Base-by-base conservation (phyloP, 2,888 invertebrate species). In the Dascillus cervinus region DNA sequence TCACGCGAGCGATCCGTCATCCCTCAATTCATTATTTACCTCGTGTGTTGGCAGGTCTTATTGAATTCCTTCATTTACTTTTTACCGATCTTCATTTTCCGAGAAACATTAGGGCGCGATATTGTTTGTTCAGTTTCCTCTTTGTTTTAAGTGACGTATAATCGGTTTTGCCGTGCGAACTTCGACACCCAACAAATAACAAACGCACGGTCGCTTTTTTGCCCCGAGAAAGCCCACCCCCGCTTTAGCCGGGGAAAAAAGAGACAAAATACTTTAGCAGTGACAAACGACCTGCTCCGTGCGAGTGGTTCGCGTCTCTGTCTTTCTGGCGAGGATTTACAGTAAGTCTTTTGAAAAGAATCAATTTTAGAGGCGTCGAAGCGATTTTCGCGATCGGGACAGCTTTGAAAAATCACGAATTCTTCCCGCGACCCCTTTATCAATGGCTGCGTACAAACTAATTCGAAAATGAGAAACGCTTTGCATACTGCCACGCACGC, bases 311-410 rank as follows among this genome's bases (percentile, higher is more conserved):
- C 39, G 38, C 37, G 37, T 44, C 43, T 44, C 39, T 32, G 43
- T 43, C 42, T 47, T 44, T 43, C 41, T 28, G 33, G 23, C 37
- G 32, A 39, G 46, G 44, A 49, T 46, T 49, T 49, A 36, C 44
- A 39, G 35, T 45, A 45, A 46, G 46, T 38, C 44, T 40, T n/a
- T 39, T 45, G 45, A 41, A 46, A 47, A 47, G 46, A 50, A 50
- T 50, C 49, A 50, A 50, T 50, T 50, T 46, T 41, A 27, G 34
- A 43, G 38, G 47, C 45, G 47, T 41, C 46, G 44, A 44, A 43
- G 41, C 44, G 41, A 37, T 44, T 46, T 40, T 37, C 39, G 39
- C 34, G 17, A 29, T 29, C 29, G 30, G 32, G 22, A 22, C 15
- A 34, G 28, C 28, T 26, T 23, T 27, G 17, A 6, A 8, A 8